Conservation (phyloP, 2,888 invertebrate species). For the Epistrophella euchroma region DNA sequence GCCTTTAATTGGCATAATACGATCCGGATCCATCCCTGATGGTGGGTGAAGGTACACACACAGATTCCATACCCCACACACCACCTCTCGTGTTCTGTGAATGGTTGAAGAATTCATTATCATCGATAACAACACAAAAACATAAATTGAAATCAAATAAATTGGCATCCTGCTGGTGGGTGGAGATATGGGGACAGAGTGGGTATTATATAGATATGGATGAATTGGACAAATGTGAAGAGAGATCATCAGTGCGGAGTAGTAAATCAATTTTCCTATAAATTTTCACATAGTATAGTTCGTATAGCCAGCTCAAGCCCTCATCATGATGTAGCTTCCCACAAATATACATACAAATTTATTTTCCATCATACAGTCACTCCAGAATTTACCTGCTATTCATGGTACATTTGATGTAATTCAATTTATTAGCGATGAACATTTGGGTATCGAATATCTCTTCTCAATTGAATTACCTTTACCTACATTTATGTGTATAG, state of each 20-base stretch:
- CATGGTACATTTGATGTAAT: conserved; percentile 67
- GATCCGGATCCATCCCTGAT: conserved; percentile 64
- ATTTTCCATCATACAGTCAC: conserved; percentile 14
- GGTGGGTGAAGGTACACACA: conserved; percentile 9
- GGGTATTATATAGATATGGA: too few relatives aligned
- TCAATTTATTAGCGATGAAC: conserved; percentile 64
- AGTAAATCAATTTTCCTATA: conserved; percentile 62
- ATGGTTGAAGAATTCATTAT: conserved; percentile 56
- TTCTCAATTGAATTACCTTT: conserved; percentile 53
- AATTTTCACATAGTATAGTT: conserved; percentile 18
- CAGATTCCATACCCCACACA: background rate
- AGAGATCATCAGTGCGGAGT: conserved; percentile 48
- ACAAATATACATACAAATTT: background rate
- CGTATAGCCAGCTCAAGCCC: too few relatives aligned
- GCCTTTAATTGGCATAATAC: conserved; percentile 73
- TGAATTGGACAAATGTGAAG: conserved; percentile 41
- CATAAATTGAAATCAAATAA: conserved; percentile 68
- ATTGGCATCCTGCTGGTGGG: conserved; percentile 29
- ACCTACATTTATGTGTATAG: background rate
- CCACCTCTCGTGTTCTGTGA: background rate
- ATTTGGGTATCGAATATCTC: conserved; percentile 55
- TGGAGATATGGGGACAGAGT: background rate
- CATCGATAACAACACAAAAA: conserved; percentile 69
- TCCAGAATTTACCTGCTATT: conserved; percentile 46
- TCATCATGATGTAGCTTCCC: background rate